phyloP scores from a whole-genome alignment of 2,113 vertebrate species.

The Propithecus coquereli region DNA sequence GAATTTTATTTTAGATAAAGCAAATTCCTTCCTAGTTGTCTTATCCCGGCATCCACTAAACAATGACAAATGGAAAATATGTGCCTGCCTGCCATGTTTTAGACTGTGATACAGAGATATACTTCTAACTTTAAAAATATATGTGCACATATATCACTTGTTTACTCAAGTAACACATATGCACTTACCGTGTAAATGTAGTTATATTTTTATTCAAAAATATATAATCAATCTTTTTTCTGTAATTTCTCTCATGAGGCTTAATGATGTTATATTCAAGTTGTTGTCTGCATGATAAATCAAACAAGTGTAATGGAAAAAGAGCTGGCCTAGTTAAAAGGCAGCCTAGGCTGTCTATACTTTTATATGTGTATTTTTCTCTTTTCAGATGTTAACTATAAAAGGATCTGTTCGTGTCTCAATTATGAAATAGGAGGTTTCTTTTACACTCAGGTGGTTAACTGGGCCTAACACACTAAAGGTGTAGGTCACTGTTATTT shows the following conservation, averaged over 20 bases:
- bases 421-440: background rate
- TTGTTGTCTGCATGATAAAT: background rate
- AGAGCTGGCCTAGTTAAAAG: background rate
- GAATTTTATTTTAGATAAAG: background rate
- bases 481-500: background rate
- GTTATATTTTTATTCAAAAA: background rate
- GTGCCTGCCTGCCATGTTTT: background rate
- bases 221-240: background rate
- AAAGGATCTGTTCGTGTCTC: background rate
- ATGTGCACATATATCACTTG: background rate
- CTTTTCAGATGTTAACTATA: background rate
- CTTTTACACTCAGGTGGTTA: background rate
- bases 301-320: background rate
- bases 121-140: background rate
- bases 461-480: background rate
- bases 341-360: background rate
- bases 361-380: background rate
- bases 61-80: background rate
- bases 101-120: background rate
- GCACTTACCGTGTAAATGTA: background rate
- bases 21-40: background rate
- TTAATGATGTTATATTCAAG: background rate
- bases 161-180: background rate
- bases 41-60: background rate
- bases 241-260: background rate